These are phyloP conservation scores for Hymenochirus boettgeri DNA, from an alignment of 2,113 vertebrate species.

Conservation along the genomic window DNA sequence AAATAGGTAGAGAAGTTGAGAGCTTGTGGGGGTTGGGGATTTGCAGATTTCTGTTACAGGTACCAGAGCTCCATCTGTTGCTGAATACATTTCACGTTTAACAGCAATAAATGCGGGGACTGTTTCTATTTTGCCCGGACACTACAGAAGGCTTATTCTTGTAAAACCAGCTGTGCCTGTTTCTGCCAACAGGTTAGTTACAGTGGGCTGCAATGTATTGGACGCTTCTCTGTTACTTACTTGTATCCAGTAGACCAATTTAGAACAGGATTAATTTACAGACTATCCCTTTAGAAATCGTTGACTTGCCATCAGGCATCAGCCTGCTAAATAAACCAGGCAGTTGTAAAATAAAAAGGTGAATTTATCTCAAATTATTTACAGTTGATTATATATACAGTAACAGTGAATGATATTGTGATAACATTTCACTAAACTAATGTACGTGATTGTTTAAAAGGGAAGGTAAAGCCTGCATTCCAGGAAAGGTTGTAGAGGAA, in stretches of 20 bases:
- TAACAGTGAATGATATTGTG: too few relatives aligned
- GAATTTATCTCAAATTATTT: too few relatives aligned
- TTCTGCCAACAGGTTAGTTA: conserved; percentile 1
- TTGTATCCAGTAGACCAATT: not conserved
- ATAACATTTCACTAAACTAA: too few relatives aligned
- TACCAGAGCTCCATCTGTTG: conserved; percentile 1
- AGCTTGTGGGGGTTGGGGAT: not conserved
- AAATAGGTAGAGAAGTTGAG: not conserved
- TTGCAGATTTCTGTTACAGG: not conserved
- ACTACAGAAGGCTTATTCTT: conserved; percentile 3
- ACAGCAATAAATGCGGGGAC: not conserved
- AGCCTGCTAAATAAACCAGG: too few relatives aligned
- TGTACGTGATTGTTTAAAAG: too few relatives aligned
- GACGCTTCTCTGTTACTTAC: not conserved
- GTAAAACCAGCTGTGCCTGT: conserved; percentile 3
- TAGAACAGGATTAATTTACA: not conserved
- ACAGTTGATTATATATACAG: too few relatives aligned
- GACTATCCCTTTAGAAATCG: not conserved
- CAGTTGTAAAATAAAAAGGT: too few relatives aligned
- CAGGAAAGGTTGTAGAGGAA: too few relatives aligned
- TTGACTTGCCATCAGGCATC: not conserved
- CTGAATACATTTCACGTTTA: not conserved
- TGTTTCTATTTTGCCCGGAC: not conserved
- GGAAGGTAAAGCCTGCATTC: too few relatives aligned
- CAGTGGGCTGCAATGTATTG: conserved; percentile 4